These are phyloP conservation scores for Sebastes trivittatus DNA, from an alignment of 2,797 vertebrate species.

Conservation along the genomic window DNA sequence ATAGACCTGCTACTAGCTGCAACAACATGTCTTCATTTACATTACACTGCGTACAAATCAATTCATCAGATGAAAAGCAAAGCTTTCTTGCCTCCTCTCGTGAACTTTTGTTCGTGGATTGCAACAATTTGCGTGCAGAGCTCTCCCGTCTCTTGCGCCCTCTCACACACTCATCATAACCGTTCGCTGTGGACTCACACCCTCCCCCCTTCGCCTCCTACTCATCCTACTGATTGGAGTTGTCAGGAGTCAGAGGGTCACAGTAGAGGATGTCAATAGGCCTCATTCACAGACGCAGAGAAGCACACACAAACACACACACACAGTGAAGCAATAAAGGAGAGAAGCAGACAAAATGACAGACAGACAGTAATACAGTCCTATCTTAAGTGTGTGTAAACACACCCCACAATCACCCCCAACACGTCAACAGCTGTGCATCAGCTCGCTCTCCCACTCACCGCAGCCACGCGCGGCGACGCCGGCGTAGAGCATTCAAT, in stretches of 20 bases:
- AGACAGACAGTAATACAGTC: conserved; percentile 48
- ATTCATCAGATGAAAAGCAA: not conserved
- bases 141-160: not conserved
- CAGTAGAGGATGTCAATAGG: conserved; percentile 74
- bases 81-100: not conserved
- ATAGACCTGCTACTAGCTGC: not conserved
- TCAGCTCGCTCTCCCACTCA: conserved; percentile 56
- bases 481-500: conserved; percentile 75
- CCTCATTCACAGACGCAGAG: conserved; percentile 57
- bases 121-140: conserved; percentile 40
- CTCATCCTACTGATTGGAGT: conserved; percentile 74
- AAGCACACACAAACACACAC: conserved; percentile 19
- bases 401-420: conserved; percentile 58
- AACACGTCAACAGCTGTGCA: conserved; percentile 59
- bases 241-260: conserved; percentile 78
- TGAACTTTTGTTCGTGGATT: conserved; percentile 25
- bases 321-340: conserved; percentile 5
- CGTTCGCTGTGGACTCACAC: conserved; percentile 37
- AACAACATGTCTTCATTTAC: conserved; percentile 1
- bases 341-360: conserved; percentile 45
- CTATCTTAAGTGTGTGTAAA: conserved; percentile 61
- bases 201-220: conserved; percentile 50
- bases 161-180: conserved; percentile 50
- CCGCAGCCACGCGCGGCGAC: conserved; percentile 24
- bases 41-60: not conserved